phyloP scores from a whole-genome alignment of 92 coral and sea anemone genomes.

The Porites lobata region DNA sequence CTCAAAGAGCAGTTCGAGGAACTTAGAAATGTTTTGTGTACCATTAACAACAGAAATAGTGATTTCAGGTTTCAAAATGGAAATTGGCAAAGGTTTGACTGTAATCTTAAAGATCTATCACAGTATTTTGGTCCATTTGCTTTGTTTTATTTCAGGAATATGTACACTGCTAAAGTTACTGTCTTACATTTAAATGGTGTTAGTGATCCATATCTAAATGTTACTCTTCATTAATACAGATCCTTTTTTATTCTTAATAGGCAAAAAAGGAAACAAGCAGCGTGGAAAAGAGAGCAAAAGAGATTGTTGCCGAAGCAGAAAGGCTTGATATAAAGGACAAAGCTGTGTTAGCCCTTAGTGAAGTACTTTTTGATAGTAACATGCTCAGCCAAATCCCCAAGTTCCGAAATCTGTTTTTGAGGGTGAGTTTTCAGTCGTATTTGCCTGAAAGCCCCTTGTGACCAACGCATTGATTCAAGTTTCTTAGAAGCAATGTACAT shows the following conservation, averaged over 20 bases:
- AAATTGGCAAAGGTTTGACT: no score
- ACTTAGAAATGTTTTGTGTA: no score
- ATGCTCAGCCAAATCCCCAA: slow-evolving; percentile 90
- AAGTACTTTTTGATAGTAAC: slow-evolving; percentile 88
- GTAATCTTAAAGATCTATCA: no score
- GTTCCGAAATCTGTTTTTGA: slow-evolving; percentile 81
- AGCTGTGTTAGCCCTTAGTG: slow-evolving; percentile 95
- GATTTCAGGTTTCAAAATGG: no score
- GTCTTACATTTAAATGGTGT: no score
- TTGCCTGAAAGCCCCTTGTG: not conserved
- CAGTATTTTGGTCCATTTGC: no score
- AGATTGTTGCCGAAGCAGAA: slow-evolving; percentile 95
- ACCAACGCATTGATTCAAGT: not conserved
- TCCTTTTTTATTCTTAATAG: slow-evolving; percentile 45
- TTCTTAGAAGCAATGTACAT: no score
- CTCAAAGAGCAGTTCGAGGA: no score
- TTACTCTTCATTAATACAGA: not conserved
- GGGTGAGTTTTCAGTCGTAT: slow-evolving; percentile 67
- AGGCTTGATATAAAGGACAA: slow-evolving; percentile 96
- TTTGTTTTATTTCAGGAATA: no score
- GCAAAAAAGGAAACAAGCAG: slow-evolving; percentile 75
- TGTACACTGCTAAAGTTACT: no score
- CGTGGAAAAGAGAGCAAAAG: slow-evolving; percentile 71
- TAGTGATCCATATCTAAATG: no score
- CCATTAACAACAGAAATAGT: no score